phyloP scores from a whole-genome alignment of 1,140 invertebrate genomes.

The Drosophila sproati region DNA sequence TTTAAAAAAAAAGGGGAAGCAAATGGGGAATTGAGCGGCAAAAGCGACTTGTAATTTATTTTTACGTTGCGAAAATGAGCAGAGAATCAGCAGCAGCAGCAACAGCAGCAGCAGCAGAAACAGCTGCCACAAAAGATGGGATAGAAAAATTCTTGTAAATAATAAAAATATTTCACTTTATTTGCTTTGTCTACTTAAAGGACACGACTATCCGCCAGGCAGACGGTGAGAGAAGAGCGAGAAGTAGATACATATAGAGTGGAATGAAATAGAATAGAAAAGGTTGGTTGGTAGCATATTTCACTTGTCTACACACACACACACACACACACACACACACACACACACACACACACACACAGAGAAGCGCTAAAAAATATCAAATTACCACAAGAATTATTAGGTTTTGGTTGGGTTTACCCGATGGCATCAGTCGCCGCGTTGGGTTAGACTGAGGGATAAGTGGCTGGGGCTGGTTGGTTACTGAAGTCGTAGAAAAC shows the following conservation, averaged over 20 bases:
- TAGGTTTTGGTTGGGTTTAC: conserved; percentile 23
- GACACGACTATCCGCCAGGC: conserved; percentile 18
- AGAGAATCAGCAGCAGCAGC: background rate
- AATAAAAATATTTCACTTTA: conserved; percentile 64
- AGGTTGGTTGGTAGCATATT: conserved; percentile 10
- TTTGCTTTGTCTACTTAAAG: conserved; percentile 50
- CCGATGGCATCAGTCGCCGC: background rate
- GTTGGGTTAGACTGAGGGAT: background rate
- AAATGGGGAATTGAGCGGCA: background rate
- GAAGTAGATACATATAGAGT: background rate
- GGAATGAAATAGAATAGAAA: conserved; percentile 30
- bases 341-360: background rate
- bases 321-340: background rate
- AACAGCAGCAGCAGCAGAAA: conserved; percentile 9
- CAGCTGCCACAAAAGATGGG: conserved; percentile 34
- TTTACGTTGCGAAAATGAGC: conserved; percentile 42
- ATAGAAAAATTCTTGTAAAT: conserved; percentile 48
- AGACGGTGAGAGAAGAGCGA: background rate
- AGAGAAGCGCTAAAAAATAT: conserved; percentile 41
- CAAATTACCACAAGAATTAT: conserved; percentile 59
- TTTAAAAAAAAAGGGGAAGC: background rate
- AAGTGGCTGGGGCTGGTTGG: conserved; percentile 27
- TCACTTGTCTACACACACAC: conserved; percentile 12
- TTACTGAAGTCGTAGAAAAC: conserved; percentile 42
- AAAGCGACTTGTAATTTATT: conserved; percentile 50